Evolutionary conservation across 2,113 vertebrate genomes (phyloP).

Genomic region (Bambusicola thoracicus): DNA sequence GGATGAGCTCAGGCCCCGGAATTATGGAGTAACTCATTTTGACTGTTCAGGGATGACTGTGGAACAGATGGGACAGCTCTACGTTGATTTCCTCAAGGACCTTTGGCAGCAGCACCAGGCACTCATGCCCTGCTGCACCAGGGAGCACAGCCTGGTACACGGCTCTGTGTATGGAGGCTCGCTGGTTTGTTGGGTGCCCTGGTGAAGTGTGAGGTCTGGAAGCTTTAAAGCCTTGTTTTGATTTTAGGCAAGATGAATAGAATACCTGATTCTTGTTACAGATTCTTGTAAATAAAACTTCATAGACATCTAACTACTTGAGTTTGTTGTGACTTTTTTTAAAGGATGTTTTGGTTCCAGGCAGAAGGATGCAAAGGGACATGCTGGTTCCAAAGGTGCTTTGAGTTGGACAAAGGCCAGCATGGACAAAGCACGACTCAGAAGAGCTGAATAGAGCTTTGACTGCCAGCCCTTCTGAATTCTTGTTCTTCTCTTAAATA

Average conservation of each 20-base stretch:
- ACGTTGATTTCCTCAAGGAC: neutral
- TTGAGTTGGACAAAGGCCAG: neutral
- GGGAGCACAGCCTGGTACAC: neutral
- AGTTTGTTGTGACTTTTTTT: neutral
- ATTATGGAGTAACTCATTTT: neutral
- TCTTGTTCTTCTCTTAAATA: neutral
- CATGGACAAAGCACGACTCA: neutral
- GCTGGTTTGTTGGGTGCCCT: neutral
- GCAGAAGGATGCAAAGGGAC: neutral
- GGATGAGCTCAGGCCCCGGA: neutral
- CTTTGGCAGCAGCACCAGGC: neutral
- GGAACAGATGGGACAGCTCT: neutral
- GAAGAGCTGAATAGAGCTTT: neutral
- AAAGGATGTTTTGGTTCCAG: neutral
- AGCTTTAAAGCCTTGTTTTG: neutral
- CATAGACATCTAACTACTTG: neutral
- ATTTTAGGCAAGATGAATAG: neutral
- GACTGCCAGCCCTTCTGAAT: neutral
- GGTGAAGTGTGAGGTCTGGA: neutral
- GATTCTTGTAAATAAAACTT: neutral
- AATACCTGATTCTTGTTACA: neutral
- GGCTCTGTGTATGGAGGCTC: neutral
- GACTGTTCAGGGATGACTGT: neutral
- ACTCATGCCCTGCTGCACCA: neutral
- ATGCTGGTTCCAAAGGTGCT: neutral